A percentile compares a stretch with the other conserved stretches of the same genome.
phyloP scores from a whole-genome alignment of 2,888 invertebrate genomes.

The Tholera decimalis region DNA sequence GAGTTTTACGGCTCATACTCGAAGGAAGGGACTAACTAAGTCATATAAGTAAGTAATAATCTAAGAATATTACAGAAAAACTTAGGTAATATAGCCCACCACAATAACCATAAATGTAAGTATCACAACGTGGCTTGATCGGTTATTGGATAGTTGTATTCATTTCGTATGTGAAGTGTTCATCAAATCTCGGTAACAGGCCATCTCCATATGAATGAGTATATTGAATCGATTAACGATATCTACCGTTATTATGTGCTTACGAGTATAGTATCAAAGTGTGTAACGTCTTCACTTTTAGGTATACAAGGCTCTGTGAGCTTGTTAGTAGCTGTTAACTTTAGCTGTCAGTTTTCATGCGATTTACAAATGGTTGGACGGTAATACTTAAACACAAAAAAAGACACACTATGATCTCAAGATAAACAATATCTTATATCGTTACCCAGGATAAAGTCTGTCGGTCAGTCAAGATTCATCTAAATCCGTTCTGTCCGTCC shows the following conservation, averaged over 20 bases:
- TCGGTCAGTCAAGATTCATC: no score
- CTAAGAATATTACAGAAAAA: neutral
- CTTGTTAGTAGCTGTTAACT: no score
- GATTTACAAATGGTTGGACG: no score
- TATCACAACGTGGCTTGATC: slow-evolving; percentile 13
- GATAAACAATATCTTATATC: no score
- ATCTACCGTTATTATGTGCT: neutral
- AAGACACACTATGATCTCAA: no score
- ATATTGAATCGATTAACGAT: slow-evolving; percentile 13
- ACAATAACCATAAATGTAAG: slow-evolving; percentile 8
- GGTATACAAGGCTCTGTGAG: neutral
- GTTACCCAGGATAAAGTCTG: no score
- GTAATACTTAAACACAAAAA: no score
- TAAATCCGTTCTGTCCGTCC: no score
- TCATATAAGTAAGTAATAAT: neutral
- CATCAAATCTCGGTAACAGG: slow-evolving; percentile 41
- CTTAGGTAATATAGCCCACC: slow-evolving; percentile 3
- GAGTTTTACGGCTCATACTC: no score
- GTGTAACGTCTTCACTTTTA: neutral
- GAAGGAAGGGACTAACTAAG: neutral
- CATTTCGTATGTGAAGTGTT: slow-evolving; percentile 23
- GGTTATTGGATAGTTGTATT: slow-evolving; percentile 32
- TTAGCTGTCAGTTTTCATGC: no score
- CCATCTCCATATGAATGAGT: slow-evolving; percentile 13
- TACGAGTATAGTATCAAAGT: neutral